phyloP scores from a whole-genome alignment of 2,113 vertebrate genomes.

The Pristiophorus japonicus region DNA sequence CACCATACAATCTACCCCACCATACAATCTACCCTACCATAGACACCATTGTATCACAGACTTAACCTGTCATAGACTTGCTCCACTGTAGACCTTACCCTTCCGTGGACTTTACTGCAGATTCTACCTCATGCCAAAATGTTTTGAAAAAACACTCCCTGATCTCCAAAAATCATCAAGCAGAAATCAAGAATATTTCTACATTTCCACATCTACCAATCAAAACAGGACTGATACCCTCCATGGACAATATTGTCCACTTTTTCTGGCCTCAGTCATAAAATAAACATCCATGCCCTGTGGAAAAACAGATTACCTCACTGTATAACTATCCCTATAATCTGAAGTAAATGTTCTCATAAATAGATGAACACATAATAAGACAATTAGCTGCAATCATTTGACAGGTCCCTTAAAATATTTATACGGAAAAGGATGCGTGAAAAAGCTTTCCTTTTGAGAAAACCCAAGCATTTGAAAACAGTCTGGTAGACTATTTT shows the following conservation, averaged over 20 bases:
- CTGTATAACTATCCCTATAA: not conserved
- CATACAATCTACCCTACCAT: not conserved
- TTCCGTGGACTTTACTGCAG: not conserved
- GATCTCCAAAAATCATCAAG: not conserved
- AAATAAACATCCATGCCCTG: not conserved
- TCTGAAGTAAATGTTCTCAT: not conserved
- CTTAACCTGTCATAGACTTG: not conserved
- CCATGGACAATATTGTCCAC: not conserved
- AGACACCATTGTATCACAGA: not conserved
- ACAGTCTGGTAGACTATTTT: slow-evolving; percentile 6
- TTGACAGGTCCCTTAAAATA: not conserved
- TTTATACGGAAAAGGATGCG: not conserved
- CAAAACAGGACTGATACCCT: not conserved
- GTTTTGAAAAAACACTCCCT: not conserved
- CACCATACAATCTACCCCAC: too few relatives aligned
- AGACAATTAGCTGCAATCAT: not conserved
- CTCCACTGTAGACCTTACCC: not conserved
- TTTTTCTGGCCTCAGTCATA: not conserved
- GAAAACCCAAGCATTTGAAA: slow-evolving; percentile 9
- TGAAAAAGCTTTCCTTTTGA: not conserved
- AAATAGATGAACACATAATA: not conserved
- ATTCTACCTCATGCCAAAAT: not conserved
- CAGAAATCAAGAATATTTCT: not conserved
- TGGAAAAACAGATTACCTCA: not conserved
- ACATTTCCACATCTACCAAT: not conserved